A percentile compares a stretch with the other conserved stretches of the same genome.
Evolutionary conservation across 1,140 invertebrate species (phyloP).

Genomic region (Ylistrum balloti): DNA sequence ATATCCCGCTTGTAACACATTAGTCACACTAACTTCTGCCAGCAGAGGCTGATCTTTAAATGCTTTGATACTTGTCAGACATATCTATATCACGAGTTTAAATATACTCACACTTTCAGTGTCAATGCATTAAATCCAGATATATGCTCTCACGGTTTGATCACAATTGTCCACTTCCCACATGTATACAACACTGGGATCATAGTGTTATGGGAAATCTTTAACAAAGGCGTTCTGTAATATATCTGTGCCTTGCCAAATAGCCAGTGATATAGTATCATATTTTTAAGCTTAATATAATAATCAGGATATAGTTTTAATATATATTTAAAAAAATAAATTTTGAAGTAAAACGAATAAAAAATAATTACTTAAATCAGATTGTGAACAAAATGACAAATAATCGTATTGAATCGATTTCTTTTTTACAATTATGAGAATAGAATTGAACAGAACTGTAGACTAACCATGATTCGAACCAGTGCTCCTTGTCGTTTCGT

Average conservation of each 20-base stretch:
- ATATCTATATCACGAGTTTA: background rate
- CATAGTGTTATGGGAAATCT: background rate
- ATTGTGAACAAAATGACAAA: background rate
- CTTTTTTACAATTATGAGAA: no score
- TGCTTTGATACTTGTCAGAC: background rate
- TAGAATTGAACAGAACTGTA: background rate
- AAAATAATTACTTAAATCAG: background rate
- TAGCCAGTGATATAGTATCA: background rate
- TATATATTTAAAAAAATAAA: background rate
- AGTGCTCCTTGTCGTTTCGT: background rate
- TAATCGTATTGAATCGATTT: no score
- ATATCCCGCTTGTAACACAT: background rate
- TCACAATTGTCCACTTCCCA: background rate
- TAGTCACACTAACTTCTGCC: background rate
- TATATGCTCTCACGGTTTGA: background rate
- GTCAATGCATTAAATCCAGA: background rate
- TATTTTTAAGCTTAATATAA: background rate
- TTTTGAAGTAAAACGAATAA: background rate
- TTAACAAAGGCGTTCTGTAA: background rate
- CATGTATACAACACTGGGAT: background rate
- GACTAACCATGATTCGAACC: background rate
- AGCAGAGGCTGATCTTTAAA: background rate
- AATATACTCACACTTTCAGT: background rate
- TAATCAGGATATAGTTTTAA: background rate
- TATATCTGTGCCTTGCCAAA: background rate